Conservation (phyloP, 2,113 vertebrate species). For the Rhinopomastus cyanomelas region DNA sequence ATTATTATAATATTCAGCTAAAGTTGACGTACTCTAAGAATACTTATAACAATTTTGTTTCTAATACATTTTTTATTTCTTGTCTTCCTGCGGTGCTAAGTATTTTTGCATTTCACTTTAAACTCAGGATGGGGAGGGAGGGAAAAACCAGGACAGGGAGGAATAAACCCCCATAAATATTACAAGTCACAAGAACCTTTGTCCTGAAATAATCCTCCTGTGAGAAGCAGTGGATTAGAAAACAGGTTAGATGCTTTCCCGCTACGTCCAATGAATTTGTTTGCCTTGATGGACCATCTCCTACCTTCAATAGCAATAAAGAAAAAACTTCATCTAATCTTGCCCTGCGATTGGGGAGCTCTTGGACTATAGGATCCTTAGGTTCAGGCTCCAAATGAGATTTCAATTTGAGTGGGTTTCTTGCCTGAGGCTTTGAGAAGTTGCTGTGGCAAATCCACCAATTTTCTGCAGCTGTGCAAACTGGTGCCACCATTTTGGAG, state of each 20-base stretch:
- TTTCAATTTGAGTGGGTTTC: too few relatives aligned
- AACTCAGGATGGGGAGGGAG: not conserved
- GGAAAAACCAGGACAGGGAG: not conserved
- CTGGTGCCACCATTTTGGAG: too few relatives aligned
- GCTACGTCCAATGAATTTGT: not conserved
- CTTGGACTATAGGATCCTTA: not conserved
- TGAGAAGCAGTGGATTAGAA: not conserved
- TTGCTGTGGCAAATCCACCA: too few relatives aligned
- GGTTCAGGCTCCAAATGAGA: not conserved
- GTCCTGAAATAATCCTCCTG: not conserved
- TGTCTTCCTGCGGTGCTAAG: not conserved
- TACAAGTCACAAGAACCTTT: not conserved
- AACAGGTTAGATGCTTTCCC: not conserved
- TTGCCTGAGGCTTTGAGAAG: too few relatives aligned
- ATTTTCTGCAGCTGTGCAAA: too few relatives aligned
- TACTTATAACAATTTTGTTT: not conserved
- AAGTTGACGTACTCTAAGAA: not conserved
- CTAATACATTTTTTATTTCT: not conserved
- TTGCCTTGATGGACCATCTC: not conserved
- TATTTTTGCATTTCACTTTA: not conserved
- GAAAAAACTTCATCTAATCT: not conserved
- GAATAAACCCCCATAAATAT: not conserved
- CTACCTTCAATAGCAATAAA: not conserved
- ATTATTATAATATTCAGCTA: too few relatives aligned
- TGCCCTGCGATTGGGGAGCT: not conserved